Conservation (phyloP, 2,113 vertebrate species). For the Cichladusa arquata region DNA sequence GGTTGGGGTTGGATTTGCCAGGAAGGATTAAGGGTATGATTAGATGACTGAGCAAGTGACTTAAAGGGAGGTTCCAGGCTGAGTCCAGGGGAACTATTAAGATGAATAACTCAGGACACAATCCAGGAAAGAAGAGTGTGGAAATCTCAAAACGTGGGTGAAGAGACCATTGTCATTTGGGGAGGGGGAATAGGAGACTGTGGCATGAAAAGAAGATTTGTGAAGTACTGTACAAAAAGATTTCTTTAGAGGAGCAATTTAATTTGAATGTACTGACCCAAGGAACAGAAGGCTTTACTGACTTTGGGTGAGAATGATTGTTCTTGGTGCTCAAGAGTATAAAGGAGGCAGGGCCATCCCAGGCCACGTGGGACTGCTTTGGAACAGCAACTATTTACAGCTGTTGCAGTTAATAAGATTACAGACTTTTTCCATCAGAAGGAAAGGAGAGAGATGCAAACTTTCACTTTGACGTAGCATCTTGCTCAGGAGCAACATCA, state of each 20-base stretch:
- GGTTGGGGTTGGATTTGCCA: neutral
- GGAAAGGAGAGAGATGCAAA: conserved; percentile 30
- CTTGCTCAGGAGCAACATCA: neutral
- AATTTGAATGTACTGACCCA: neutral
- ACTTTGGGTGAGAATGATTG: neutral
- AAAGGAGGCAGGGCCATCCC: neutral
- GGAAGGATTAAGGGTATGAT: conserved; percentile 54
- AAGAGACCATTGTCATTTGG: neutral
- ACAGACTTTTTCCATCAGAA: conserved; percentile 30
- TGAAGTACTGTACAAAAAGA: neutral
- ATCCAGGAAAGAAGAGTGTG: neutral
- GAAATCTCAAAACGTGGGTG: neutral
- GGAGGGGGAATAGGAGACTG: neutral
- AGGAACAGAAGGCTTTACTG: neutral
- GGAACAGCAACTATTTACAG: conserved; percentile 58
- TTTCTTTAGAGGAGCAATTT: neutral
- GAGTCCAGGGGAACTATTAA: neutral
- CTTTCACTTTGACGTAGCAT: conserved; percentile 23
- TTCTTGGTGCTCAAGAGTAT: neutral
- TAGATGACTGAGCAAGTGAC: conserved; percentile 59
- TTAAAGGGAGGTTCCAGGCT: conserved; percentile 58
- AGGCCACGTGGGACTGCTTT: neutral
- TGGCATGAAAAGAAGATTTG: neutral
- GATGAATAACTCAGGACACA: neutral
- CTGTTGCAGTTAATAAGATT: conserved; percentile 62